Evolutionary conservation across 1,140 invertebrate species (phyloP), one percentile per base, ranked within the genome.

Genomic region (Nylanderia fulva): DNA sequence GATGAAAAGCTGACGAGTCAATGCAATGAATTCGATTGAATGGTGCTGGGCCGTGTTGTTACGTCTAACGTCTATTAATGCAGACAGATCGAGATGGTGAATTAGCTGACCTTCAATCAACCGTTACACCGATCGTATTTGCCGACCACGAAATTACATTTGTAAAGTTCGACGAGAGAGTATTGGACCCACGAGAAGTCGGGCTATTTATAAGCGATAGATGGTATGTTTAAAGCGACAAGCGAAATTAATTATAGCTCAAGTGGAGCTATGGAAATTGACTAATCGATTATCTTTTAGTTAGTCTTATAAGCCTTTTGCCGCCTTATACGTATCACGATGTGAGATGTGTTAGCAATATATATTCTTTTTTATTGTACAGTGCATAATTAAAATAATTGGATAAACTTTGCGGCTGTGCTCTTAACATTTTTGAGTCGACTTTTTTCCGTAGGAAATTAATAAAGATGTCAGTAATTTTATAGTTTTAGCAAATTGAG

Each of bases 101-200:
- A 85, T 87, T 72, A 85, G 36, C 36, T 58, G 68, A 72, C 66
- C 72, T 77, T 74, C 48, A 60, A 87, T 87, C 75, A 79, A 85
- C 75, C 75, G 75, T 82, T 85, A 85, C 52, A 63, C 24, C 11
- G 61, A 61, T 87, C 61, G 84, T 85, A 74, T 85, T 80, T 66
- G 54, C 60, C 27, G 60, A 85, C 36, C 80, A 60, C 64, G 63
- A 58, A 77, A 87, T 87, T 85, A 87, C 68, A 68, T 45, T 85
- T 13, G 33, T 61, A 13, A 60, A 72, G 61, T 33, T 24, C 39
- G 84, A 64, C 36, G 84, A 75, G 60, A 75, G 60, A 74, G 68
- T 68, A 60, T 27, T 54, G 33, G 64, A 56, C 63, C 63, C 56
- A 45, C 39, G 58, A 48, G 45, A 60, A 74, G 29, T 56, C 18